Evolutionary conservation across 1,140 invertebrate species (phyloP), one percentile per base, ranked within the genome.

Genomic region (Neoseiulus cucumeris): DNA sequence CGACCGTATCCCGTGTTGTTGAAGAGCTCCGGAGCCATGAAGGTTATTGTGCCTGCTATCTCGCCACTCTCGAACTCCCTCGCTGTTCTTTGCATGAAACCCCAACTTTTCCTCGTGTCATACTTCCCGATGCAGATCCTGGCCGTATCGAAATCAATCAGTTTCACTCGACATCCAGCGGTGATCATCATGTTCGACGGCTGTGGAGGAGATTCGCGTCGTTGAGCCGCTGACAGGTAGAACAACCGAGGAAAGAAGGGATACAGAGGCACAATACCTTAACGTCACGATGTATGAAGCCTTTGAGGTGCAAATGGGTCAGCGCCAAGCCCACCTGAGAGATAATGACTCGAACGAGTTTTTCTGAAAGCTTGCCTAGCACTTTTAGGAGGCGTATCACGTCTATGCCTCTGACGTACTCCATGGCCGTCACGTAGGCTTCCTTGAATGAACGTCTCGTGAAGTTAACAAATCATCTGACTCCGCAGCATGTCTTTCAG

Each of bases 91-190:
- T 25, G 51, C 14, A 59, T 17, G 25, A 25, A 59, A 20, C 51
- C 33, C 51, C 51, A 59, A 14, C 25, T 59, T 9, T 59, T 59
- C 17, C 33, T 12, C 22, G 51, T 29, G 9, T 59, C 33, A 33
- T 18, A 59, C 22, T 59, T 59, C 25, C 51, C 51, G 17, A 59
- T 33, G 9, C 51, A 59, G 33, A 59, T 20, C 14, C 51, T 25
- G 51, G 51, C 51, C 33, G 51, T 59, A 59, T 59, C 51, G 22
- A 59, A 59, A 59, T 59, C 51, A 25, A 59, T 59, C 17, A 59
- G 9, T 33, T 59, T 59, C 22, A 59, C 51, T 2, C 51, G 51
- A 20, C 51, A 59, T 25, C 51, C 51, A 33, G 33, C 25, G 14
- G 51, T 59, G 14, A 59, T 59, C 51, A 59, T 59, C 51, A 59